Percentiles rank a stretch among this genome's conserved stretches.
These are phyloP conservation scores for Diprion similis DNA, from an alignment of 1,140 invertebrate species.

Conservation along the genomic window DNA sequence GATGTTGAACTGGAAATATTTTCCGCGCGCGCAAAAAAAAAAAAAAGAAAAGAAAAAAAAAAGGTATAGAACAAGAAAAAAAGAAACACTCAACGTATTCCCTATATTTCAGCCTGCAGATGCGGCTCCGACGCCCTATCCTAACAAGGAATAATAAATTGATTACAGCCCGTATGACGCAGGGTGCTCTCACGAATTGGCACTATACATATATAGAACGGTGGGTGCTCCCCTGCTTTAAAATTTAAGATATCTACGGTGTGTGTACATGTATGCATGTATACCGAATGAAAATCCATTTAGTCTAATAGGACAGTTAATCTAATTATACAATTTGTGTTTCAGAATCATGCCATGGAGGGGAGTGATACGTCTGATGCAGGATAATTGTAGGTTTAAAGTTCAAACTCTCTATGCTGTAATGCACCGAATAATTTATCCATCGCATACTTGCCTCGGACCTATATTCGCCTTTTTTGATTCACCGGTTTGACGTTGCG, in stretches of 20 bases:
- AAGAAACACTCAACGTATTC: too few relatives aligned
- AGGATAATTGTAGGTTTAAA: conserved; percentile 3
- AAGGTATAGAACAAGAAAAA: too few relatives aligned
- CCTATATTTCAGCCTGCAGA: too few relatives aligned
- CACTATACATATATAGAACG: neutral
- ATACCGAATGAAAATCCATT: neutral
- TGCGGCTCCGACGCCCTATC: neutral
- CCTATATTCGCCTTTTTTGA: neutral
- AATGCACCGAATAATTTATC: neutral
- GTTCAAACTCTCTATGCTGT: neutral
- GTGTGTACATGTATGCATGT: neutral
- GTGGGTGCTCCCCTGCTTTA: neutral
- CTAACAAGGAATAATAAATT: neutral
- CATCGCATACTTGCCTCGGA: neutral
- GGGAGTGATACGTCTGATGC: neutral
- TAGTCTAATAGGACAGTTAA: neutral
- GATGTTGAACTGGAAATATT: too few relatives aligned
- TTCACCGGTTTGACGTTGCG: neutral
- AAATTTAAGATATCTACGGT: neutral
- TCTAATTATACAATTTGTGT: neutral
- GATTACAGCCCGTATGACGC: neutral
- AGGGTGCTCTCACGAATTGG: neutral
- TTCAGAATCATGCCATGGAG: neutral
- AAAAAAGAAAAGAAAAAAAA: too few relatives aligned
- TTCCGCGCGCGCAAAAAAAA: too few relatives aligned